Base-by-base conservation (phyloP, 2,888 invertebrate genomes). In the Monopis laevigella region DNA sequence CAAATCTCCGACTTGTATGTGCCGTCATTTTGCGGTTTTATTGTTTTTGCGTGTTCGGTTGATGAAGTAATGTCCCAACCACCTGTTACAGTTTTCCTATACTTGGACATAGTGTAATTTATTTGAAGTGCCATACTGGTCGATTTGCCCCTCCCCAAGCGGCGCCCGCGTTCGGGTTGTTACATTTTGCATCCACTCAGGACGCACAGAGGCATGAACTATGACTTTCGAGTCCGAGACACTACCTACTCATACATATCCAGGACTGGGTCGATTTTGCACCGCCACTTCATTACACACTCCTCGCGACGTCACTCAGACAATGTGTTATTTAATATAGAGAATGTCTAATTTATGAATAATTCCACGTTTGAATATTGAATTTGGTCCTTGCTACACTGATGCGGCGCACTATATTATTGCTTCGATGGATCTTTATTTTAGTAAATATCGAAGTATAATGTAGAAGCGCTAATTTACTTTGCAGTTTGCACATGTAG, bases 251-350 rank as follows among this genome's bases (percentile, higher is more conserved):
- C 59, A 56, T 53, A 61, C 66, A 70, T 60, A 59, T 67, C 68
- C 72, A 71, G 71, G 65, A 68, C 63, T 65, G 65, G 73, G 75
- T 80, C 82, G 84, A 85, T 85, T 84, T 85, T 85, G 85, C 85
- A 84, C 85, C 84, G 82, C 78, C 70, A 77, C 75, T 78, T 74
- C 78, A 73, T 70, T 62, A 57, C 57, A 73, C 65, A 73, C 68
- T n/a, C n/a, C 68, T 8, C 52, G 50, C 51, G 54, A 54, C 53
- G 52, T 48, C 17, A 41, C 43, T 44, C 39, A 35, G 16, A 39
- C 51, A 55, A 50, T 51, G 47, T 50, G 7, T 18, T 8, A 13
- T 4, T n/a, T 36, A n/a, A 21, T 21, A n/a, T 19, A 36, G 5
- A 19, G 12, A 36, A 18, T 35, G 5, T 2, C n/a, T 21, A 12